Conservation (phyloP, 2,888 invertebrate species). For the Reticulitermes lucifugus region DNA sequence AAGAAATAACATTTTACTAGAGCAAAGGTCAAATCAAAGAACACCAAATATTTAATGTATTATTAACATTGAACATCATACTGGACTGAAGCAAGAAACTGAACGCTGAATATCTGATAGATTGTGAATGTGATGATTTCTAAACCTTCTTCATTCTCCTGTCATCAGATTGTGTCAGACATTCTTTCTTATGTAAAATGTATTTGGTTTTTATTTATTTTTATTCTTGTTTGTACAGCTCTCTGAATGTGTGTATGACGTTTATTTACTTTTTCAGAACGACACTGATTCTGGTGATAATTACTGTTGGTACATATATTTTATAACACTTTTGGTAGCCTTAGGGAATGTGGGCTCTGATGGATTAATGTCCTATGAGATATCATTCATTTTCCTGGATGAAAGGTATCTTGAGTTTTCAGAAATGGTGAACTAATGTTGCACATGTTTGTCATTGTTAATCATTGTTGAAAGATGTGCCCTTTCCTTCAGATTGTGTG, state of each 20-base stretch:
- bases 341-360: not conserved
- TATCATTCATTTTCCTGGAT: not conserved
- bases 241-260: not conserved
- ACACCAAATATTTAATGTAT: too few relatives aligned
- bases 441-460: not conserved
- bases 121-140: too few relatives aligned
- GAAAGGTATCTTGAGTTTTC: not conserved
- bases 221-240: not conserved
- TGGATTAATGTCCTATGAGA: not conserved
- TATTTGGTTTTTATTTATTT: not conserved
- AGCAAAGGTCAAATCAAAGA: too few relatives aligned
- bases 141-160: too few relatives aligned
- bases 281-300: not conserved
- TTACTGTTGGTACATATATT: not conserved
- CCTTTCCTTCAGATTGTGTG: not conserved
- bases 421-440: not conserved
- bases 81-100: too few relatives aligned
- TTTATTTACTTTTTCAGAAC: not conserved
- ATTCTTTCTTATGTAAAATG: too few relatives aligned
- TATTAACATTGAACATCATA: too few relatives aligned
- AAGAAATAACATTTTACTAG: not conserved
- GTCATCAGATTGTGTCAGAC: too few relatives aligned
- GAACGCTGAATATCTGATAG: too few relatives aligned
- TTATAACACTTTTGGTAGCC: not conserved
- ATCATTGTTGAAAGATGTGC: not conserved